These are phyloP conservation scores for Megalurothrips usitatus DNA, from an alignment of 2,888 invertebrate species.

Conservation along the genomic window DNA sequence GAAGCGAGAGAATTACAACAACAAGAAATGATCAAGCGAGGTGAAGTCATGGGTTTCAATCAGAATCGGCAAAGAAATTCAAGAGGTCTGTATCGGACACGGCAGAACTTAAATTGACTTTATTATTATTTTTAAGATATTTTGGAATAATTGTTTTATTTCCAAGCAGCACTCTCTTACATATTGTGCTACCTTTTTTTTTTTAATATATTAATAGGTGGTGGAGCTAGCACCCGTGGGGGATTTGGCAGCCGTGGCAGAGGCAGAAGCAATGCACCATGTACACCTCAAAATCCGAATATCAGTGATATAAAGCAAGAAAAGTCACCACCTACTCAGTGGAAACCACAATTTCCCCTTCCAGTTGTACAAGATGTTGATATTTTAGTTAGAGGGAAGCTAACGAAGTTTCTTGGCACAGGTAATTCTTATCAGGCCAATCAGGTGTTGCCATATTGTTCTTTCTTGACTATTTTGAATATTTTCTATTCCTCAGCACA, in stretches of 20 bases:
- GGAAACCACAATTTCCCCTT: not conserved
- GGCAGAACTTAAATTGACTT: not conserved
- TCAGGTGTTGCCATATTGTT: not conserved
- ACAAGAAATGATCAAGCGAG: constrained; percentile 46
- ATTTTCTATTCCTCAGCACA: not conserved
- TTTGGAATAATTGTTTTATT: too few relatives aligned
- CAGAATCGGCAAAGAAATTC: constrained; percentile 20
- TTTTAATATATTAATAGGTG: not conserved
- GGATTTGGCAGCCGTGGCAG: not conserved
- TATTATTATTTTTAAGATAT: too few relatives aligned
- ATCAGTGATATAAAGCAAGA: not conserved
- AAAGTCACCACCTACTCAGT: not conserved
- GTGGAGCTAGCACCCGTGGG: not conserved
- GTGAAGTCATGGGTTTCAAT: constrained; percentile 51
- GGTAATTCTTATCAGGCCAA: constrained; percentile 32
- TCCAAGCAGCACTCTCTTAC: too few relatives aligned
- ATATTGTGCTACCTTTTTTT: too few relatives aligned
- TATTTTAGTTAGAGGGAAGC: constrained; percentile 24
- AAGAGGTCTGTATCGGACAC: not conserved
- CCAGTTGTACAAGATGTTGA: constrained; percentile 31
- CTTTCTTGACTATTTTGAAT: not conserved
- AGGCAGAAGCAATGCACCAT: not conserved
- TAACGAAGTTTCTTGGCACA: constrained; percentile 36
- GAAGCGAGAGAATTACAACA: constrained; percentile 42
- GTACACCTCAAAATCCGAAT: not conserved